Evolutionary conservation across 2,888 invertebrate species (phyloP), one percentile per base, ranked within the genome.

Genomic region (Campoplex capitator): DNA sequence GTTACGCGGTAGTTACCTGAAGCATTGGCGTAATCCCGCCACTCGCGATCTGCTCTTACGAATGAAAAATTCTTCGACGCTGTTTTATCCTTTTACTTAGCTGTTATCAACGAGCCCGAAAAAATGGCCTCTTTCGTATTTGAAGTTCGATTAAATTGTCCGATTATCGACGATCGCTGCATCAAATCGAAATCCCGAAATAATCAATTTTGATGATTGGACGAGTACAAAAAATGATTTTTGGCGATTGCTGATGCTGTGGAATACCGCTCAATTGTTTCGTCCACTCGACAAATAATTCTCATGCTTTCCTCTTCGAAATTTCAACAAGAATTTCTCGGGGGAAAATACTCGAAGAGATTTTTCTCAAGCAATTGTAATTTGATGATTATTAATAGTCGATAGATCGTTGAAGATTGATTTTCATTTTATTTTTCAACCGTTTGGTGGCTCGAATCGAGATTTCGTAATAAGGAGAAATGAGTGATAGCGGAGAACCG

Each of bases 1-100:
- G 92, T 93, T 93, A 92, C 91, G 90, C 90, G 91, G 91, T 92
- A 91, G 91, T 92, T 92, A 91, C 89, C 90, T 88, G 86, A 62
- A 68, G 85, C 92, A 92, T 91, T 92, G 91, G 91, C 90, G 91
- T 90, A 90, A 90, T 89, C 86, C 82, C n/a, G 38, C 13, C 48
- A 16, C 58, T 62, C 76, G 35, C 71, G 23, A 75, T 58, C 65
- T 68, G 23, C 23, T 0, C 23, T 23, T 23, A 23, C 7, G 16
- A 54, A 51, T 13, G 56, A 79, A 68, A 70, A 42, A 79, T 56
- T 35, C 58, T 58, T 68, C 28, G 45, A 35, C 11, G 56, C 28
- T 38, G 28, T 42, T 58, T 65, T 23, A 23, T 65, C 23, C 16
- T 35, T 18, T 8, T 7, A 73, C 54, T 4, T 4, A n/a, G 18